These are phyloP conservation scores for Tiliqua scincoides DNA, from an alignment of 2,113 vertebrate genomes.

Conservation along the genomic window DNA sequence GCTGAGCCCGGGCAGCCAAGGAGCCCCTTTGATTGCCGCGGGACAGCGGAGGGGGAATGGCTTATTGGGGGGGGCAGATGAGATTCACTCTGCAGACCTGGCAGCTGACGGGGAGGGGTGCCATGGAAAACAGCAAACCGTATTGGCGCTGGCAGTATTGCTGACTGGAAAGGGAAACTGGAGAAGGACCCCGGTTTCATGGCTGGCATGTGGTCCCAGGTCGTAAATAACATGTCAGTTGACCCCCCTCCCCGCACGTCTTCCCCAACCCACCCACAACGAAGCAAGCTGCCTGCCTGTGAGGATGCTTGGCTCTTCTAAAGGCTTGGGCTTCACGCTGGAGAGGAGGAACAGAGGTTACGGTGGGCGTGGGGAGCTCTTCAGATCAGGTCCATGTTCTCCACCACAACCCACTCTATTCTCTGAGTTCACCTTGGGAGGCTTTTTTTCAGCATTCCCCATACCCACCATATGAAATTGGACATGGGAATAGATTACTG, in stretches of 20 bases:
- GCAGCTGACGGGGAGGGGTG: constrained; percentile 3
- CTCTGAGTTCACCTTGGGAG: too few species aligned
- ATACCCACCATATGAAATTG: too few species aligned
- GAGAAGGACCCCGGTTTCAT: not conserved
- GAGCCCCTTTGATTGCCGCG: constrained; percentile 45
- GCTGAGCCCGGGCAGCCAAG: constrained; percentile 38
- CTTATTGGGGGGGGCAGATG: fast-evolving
- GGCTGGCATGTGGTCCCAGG: not conserved
- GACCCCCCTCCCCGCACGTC: too few species aligned
- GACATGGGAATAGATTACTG: too few species aligned
- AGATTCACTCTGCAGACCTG: not conserved
- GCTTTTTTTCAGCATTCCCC: too few species aligned
- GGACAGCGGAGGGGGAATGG: not conserved
- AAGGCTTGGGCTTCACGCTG: not conserved
- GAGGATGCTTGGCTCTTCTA: not conserved
- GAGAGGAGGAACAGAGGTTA: not conserved
- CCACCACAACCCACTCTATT: too few species aligned
- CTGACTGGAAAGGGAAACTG: constrained; percentile 19
- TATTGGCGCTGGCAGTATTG: not conserved
- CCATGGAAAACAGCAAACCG: not conserved
- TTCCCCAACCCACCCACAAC: not conserved
- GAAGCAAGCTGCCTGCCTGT: fast-evolving
- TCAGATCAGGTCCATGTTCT: too few species aligned
- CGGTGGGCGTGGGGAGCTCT: not conserved
- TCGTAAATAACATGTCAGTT: not conserved